Conservation (phyloP, 1,140 invertebrate genomes). For the Drosophila orena region DNA sequence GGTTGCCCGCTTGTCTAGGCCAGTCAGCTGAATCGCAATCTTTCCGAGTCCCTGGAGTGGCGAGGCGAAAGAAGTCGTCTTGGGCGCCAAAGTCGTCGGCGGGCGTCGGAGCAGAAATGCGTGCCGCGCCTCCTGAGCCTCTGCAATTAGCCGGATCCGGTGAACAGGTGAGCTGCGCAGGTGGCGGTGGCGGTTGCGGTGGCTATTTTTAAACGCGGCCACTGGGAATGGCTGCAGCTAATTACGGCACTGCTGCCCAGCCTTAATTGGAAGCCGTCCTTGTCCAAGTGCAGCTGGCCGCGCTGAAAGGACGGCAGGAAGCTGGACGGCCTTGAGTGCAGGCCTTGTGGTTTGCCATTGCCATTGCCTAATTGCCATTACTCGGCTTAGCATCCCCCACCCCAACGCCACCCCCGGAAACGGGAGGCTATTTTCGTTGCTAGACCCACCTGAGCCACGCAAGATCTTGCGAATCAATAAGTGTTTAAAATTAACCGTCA, state of each 20-base stretch:
- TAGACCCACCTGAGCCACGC: constrained; percentile 14
- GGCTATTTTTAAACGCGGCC: constrained; percentile 11
- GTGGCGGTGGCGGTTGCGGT: not conserved
- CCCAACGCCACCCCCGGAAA: not conserved
- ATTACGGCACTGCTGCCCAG: constrained; percentile 10
- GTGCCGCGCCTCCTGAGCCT: constrained; percentile 7
- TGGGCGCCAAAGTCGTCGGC: constrained; percentile 40
- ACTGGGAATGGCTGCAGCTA: constrained; percentile 2
- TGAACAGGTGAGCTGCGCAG: constrained; percentile 21
- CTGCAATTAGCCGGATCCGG: constrained; percentile 32
- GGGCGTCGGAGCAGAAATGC: constrained; percentile 24
- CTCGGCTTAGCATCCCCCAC: not conserved
- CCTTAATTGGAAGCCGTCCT: constrained; percentile 22
- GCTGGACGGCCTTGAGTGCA: not conserved
- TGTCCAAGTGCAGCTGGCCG: not conserved
- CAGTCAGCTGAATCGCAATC: not conserved
- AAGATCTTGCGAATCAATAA: constrained; percentile 43
- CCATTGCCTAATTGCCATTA: constrained; percentile 15
- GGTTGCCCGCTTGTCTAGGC: not conserved
- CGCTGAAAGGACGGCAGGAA: not conserved
- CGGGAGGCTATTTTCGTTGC: constrained; percentile 22
- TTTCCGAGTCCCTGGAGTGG: constrained; percentile 22
- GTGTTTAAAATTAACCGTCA: constrained; percentile 46
- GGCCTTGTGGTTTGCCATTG: constrained; percentile 1
- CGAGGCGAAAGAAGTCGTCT: constrained; percentile 1